Evolutionary conservation across 2,888 invertebrate genomes (phyloP), one percentile per base, ranked within the genome.

Genomic region (Norana najaformis): DNA sequence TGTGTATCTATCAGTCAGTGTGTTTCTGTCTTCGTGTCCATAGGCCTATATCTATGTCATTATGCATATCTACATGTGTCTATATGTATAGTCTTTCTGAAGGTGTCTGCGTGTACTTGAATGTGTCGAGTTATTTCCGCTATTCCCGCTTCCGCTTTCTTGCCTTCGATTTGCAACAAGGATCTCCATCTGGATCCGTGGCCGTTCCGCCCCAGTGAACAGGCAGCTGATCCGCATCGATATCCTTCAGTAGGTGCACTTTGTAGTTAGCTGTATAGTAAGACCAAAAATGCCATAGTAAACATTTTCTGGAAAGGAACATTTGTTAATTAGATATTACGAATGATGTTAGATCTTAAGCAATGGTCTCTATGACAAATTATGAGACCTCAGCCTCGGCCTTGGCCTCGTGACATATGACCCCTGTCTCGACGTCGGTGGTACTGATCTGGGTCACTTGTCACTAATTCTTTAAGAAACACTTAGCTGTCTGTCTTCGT

Each of bases 131-230:
- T 69, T 16, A 69, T 3, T 69, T 69, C 6, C n/a, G n/a, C n/a
- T n/a, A n/a, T n/a, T n/a, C n/a, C n/a, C n/a, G n/a, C n/a, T n/a
- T n/a, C n/a, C 85, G 18, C 6, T 35, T 35, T 30, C 69, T 89
- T 36, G 91, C 91, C 91, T 83, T 91, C 0, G 90, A 89, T 82
- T 69, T 69, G 89, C 92, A 92, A 89, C 83, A 89, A 1, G 88
- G 89, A 85, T 92, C 92, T 16, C 92, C 92, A 85, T 92, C 91
- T 13, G 92, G 92, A 88, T 90, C 92, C 23, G 90, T 91, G 20
- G 34, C 37, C 14, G 90, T 92, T 30, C 92, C 92, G 23, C 92
- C 92, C 92, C 92, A 92, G 83, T 91, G 89, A 14, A 90, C 91
- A 34, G 92, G 92, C 11, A 92, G 88, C 82, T 92, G 91, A 36